These are phyloP conservation scores for Lutjanus campechanus DNA, from an alignment of 2,797 vertebrate species.

Conservation along the genomic window DNA sequence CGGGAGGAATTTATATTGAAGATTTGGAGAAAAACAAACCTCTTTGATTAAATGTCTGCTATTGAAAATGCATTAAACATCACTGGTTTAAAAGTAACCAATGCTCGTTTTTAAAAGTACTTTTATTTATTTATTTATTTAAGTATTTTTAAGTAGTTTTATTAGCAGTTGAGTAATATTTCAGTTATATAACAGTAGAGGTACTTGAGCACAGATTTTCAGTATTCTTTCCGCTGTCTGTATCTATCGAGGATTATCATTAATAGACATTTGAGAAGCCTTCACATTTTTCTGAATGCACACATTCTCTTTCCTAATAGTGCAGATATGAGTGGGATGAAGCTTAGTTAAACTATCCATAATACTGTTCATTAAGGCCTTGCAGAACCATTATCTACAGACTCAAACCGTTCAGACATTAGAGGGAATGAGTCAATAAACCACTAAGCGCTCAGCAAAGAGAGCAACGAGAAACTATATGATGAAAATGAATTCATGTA, in stretches of 20 bases:
- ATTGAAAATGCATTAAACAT: too few species aligned
- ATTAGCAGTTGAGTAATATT: too few species aligned
- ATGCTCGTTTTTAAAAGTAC: too few species aligned
- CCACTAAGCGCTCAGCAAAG: slow-evolving; percentile 15
- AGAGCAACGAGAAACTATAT: slow-evolving; percentile 12
- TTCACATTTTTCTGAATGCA: background rate
- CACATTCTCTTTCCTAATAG: slow-evolving; percentile 1
- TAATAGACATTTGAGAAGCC: slow-evolving; percentile 2
- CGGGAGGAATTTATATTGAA: too few species aligned
- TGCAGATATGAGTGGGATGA: slow-evolving; percentile 13
- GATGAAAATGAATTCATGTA: slow-evolving; percentile 21
- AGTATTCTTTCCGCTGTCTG: background rate
- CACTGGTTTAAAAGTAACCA: too few species aligned
- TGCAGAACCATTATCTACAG: slow-evolving; percentile 28
- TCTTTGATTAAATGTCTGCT: too few species aligned
- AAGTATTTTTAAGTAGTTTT: too few species aligned
- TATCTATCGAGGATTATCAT: background rate
- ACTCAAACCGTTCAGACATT: slow-evolving; percentile 30
- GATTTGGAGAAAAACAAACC: too few species aligned
- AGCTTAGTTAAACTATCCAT: slow-evolving; percentile 17
- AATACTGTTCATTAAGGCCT: slow-evolving; percentile 36
- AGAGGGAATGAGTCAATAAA: slow-evolving; percentile 31
- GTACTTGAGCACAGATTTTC: too few species aligned
- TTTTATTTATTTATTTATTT: too few species aligned
- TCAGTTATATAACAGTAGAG: too few species aligned